Evolutionary conservation across 2,888 invertebrate species (phyloP).

Genomic region (Cephalotes varians): DNA sequence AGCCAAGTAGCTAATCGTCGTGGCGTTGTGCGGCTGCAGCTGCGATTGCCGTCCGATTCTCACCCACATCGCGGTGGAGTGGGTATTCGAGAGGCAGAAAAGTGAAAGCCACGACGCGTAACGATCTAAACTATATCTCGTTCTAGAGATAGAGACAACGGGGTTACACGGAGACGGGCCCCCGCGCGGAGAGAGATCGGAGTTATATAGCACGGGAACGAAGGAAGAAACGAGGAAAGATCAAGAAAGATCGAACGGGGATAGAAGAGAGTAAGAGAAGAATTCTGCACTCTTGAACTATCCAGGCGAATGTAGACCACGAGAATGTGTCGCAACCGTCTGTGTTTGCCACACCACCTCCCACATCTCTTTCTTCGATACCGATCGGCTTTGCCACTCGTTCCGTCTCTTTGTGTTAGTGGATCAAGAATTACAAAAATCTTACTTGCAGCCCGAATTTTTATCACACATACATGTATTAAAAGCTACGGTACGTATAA

Average conservation of each 20-base stretch:
- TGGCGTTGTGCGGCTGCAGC: slow-evolving; percentile 26
- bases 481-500: neutral
- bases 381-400: slow-evolving; percentile 1
- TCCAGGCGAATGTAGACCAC: slow-evolving; percentile 78
- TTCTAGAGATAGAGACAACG: slow-evolving; percentile 71
- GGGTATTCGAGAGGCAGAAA: slow-evolving; percentile 78
- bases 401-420: slow-evolving; percentile 25
- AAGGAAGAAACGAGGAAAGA: slow-evolving; percentile 39
- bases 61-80: slow-evolving; percentile 69
- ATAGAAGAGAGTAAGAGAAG: slow-evolving; percentile 44
- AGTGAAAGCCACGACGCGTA: slow-evolving; percentile 82
- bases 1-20: slow-evolving; percentile 28
- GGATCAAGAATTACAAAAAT: neutral
- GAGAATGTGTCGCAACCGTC: slow-evolving; percentile 74
- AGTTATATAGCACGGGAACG: slow-evolving; percentile 36
- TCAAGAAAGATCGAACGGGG: slow-evolving; percentile 30
- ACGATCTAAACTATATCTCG: slow-evolving; percentile 82
- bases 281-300: slow-evolving; percentile 78
- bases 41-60: slow-evolving; percentile 59
- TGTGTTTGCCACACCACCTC: slow-evolving; percentile 68
- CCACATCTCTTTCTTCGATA: slow-evolving; percentile 64
- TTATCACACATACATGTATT: neutral
- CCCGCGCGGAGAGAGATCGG: slow-evolving; percentile 14
- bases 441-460: neutral
- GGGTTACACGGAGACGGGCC: neutral